These are phyloP conservation scores for Siniperca scherzeri DNA, from an alignment of 2,797 vertebrate genomes.

Conservation along the genomic window DNA sequence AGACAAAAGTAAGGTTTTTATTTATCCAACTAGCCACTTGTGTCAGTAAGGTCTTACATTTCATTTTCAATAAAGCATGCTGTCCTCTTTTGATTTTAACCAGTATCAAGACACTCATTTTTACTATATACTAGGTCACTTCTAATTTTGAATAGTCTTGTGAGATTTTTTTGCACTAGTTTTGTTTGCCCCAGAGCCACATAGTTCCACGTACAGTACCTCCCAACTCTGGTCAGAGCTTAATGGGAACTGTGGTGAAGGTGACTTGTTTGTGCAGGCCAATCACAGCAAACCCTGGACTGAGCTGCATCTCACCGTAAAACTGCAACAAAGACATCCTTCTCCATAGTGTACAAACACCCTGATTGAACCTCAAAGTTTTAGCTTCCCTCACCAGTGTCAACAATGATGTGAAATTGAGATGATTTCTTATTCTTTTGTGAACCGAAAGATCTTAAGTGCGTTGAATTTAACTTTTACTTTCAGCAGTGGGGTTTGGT, in stretches of 20 bases:
- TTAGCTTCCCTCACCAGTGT: background rate
- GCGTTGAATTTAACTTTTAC: conserved; percentile 25
- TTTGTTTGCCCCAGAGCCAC: conserved; percentile 39
- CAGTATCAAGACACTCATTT: conserved; percentile 18
- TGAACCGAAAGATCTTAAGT: conserved; percentile 23
- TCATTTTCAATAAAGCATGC: conserved; percentile 11
- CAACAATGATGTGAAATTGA: conserved; percentile 2
- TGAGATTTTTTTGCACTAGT: conserved; percentile 56
- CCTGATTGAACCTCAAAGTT: background rate
- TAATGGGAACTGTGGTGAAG: conserved; percentile 25
- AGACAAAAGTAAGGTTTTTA: conserved; percentile 5
- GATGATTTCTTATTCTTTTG: conserved; percentile 8
- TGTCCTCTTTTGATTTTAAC: conserved; percentile 35
- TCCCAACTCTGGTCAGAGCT: conserved; percentile 17
- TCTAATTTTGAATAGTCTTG: conserved; percentile 54
- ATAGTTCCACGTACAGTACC: background rate
- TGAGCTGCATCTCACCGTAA: background rate
- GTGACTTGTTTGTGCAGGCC: conserved; percentile 3
- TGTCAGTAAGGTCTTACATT: background rate
- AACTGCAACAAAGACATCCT: background rate
- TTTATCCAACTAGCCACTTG: conserved; percentile 1
- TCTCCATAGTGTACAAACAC: background rate
- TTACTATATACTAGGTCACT: conserved; percentile 44
- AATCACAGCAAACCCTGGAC: background rate
- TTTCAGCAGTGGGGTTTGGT: conserved; percentile 15